Percentiles rank a stretch among this genome's conserved stretches.
Evolutionary conservation across 2,113 vertebrate genomes (phyloP).

Genomic region (Recurvirostra avosetta): DNA sequence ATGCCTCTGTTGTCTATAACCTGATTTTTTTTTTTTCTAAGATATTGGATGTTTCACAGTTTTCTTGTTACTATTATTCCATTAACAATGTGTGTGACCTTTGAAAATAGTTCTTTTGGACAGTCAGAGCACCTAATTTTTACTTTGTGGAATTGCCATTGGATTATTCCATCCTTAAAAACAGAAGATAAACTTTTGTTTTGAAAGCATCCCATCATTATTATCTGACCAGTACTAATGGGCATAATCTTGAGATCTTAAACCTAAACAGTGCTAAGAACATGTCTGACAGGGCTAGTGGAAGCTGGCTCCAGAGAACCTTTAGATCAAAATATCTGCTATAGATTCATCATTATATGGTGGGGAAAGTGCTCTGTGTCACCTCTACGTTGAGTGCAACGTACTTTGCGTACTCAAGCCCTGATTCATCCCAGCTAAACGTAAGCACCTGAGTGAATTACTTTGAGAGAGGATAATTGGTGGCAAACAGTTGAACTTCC

Average conservation of each 20-base stretch:
- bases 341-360: neutral
- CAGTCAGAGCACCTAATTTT: neutral
- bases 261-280: neutral
- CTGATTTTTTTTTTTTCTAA: conserved; percentile 23
- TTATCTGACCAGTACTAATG: neutral
- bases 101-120: conserved; percentile 23
- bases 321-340: neutral
- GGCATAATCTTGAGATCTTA: neutral
- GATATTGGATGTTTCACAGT: conserved; percentile 3
- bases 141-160: neutral
- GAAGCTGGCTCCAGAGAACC: neutral
- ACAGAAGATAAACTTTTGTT: neutral
- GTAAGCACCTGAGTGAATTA: neutral
- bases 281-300: neutral
- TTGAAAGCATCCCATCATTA: neutral
- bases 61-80: neutral
- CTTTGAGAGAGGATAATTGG: neutral
- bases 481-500: neutral
- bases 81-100: conserved; percentile 34
- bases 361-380: neutral
- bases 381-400: neutral
- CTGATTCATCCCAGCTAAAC: neutral
- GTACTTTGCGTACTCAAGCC: neutral
- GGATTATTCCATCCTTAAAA: neutral
- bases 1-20: neutral